These are phyloP conservation scores for Leptatherina wallacei DNA, from an alignment of 2,797 vertebrate species.

Conservation along the genomic window DNA sequence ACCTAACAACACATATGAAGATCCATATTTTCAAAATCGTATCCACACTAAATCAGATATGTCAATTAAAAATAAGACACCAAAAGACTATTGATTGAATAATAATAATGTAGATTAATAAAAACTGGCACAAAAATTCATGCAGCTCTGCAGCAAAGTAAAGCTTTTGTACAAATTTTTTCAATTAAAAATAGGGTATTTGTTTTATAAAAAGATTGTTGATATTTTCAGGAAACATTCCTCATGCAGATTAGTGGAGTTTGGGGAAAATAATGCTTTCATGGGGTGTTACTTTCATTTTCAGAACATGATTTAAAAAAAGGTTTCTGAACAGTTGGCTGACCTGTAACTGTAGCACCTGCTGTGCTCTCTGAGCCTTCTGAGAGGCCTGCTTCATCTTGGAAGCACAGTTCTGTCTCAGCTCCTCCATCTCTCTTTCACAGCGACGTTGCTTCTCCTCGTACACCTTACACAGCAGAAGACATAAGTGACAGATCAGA, in stretches of 20 bases:
- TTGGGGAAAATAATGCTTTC: not conserved
- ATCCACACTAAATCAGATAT: not conserved
- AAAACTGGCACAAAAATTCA: not conserved
- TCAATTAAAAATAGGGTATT: too few species aligned
- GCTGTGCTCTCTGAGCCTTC: constrained; percentile 91
- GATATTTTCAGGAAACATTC: not conserved
- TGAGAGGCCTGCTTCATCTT: constrained; percentile 91
- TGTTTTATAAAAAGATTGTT: not conserved
- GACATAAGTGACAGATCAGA: constrained; percentile 10
- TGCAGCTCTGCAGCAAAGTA: too few species aligned
- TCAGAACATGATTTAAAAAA: not conserved
- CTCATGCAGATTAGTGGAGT: not conserved
- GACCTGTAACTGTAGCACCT: constrained; percentile 94
- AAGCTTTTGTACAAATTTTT: too few species aligned
- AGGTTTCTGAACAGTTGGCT: not conserved
- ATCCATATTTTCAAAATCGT: constrained; percentile 1
- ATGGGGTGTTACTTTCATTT: not conserved
- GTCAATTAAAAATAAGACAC: not conserved
- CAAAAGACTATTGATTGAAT: not conserved
- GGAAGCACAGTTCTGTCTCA: constrained; percentile 86
- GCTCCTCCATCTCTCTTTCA: constrained; percentile 90
- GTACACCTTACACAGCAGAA: constrained; percentile 83
- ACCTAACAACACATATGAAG: constrained; percentile 74
- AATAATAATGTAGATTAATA: not conserved
- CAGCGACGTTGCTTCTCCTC: constrained; percentile 93